Evolutionary conservation across 2,113 vertebrate species (phyloP).

Genomic region (Platysternon megacephalum): DNA sequence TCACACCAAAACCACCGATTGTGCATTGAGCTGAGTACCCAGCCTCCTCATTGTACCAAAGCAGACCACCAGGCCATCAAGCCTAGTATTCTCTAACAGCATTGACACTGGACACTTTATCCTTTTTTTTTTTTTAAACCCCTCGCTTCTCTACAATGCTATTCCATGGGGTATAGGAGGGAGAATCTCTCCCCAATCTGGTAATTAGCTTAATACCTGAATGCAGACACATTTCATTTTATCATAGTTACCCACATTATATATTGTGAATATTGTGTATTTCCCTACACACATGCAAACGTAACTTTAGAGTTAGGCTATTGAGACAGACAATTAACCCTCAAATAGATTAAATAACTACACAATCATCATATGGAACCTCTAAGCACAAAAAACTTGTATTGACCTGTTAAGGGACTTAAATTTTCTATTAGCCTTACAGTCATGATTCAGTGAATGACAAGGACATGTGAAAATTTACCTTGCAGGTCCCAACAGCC

Average conservation of each 20-base stretch:
- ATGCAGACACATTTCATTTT: neutral
- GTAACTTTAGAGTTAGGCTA: neutral
- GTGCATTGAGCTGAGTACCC: neutral
- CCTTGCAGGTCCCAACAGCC: neutral
- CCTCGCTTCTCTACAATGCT: neutral
- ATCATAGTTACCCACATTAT: neutral
- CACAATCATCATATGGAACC: neutral
- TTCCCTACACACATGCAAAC: neutral
- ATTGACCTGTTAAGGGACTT: neutral
- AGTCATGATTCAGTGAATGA: neutral
- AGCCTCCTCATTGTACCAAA: neutral
- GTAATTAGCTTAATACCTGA: neutral
- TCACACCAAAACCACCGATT: neutral
- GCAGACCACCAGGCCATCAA: neutral
- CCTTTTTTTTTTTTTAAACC: neutral
- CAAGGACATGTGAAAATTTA: neutral
- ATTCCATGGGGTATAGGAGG: neutral
- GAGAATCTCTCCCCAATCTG: neutral
- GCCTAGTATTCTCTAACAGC: neutral
- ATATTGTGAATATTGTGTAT: neutral
- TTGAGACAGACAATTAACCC: neutral
- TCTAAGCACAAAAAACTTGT: neutral
- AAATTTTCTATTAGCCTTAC: neutral
- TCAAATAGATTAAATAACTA: neutral
- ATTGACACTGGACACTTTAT: neutral